phyloP scores from a whole-genome alignment of 2,797 vertebrate genomes.

The Enteromius mattozi region DNA sequence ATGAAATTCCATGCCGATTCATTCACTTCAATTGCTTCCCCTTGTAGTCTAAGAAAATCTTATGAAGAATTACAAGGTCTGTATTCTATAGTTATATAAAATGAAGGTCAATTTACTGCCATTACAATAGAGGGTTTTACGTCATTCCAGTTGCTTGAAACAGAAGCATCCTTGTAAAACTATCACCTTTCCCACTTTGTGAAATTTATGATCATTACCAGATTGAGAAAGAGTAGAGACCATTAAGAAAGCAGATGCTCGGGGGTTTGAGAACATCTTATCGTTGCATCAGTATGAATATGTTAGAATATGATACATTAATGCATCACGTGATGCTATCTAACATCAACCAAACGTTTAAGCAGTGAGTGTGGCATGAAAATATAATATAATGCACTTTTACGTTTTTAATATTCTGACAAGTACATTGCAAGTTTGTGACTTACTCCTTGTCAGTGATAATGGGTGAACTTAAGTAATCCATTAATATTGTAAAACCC shows the following conservation, averaged over 20 bases:
- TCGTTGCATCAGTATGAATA: constrained; percentile 35
- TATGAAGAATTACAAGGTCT: not conserved
- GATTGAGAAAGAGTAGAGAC: constrained; percentile 62
- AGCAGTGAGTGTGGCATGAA: not conserved
- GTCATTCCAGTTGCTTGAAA: constrained; percentile 66
- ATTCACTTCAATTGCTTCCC: constrained; percentile 41
- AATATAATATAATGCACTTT: constrained; percentile 1
- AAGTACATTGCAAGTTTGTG: constrained; percentile 8
- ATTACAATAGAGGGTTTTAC: constrained; percentile 74
- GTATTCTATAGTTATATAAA: constrained; percentile 52
- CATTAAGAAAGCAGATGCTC: constrained; percentile 51
- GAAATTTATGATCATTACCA: constrained; percentile 71
- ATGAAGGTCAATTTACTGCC: constrained; percentile 69
- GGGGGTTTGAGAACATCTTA: constrained; percentile 46
- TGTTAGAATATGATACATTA: constrained; percentile 50
- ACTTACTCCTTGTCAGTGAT: constrained; percentile 3
- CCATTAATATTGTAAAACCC: constrained; percentile 29
- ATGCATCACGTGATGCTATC: constrained; percentile 23
- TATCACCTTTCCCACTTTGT: constrained; percentile 66
- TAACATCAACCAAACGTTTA: not conserved
- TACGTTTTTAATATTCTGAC: constrained; percentile 14
- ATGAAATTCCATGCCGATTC: constrained; percentile 34
- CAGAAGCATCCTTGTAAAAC: constrained; percentile 71
- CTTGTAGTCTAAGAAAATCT: constrained; percentile 9
- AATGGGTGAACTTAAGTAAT: constrained; percentile 18